These are phyloP conservation scores for Lethocerus indicus DNA, from an alignment of 1,140 invertebrate genomes.

Conservation along the genomic window DNA sequence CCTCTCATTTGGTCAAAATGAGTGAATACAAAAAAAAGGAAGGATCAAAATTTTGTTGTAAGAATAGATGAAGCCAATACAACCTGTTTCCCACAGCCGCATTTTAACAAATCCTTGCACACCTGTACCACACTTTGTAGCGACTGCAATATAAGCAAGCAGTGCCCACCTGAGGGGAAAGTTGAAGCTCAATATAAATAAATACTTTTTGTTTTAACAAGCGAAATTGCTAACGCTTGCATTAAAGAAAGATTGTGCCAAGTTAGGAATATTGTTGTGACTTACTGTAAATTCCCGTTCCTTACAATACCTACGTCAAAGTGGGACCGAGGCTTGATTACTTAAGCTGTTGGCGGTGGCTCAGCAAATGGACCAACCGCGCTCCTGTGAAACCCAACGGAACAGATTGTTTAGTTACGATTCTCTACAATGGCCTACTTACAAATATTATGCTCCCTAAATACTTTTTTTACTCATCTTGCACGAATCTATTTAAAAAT, in stretches of 20 bases:
- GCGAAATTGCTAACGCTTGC: background rate
- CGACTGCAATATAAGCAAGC: background rate
- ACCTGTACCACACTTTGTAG: no score
- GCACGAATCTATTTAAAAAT: background rate
- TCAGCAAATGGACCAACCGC: conserved; percentile 8
- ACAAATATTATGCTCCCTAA: background rate
- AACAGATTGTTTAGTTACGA: conserved; percentile 9
- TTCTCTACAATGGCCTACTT: no score
- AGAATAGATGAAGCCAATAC: no score
- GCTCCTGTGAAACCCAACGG: conserved; percentile 12
- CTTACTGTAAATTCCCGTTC: conserved; percentile 1
- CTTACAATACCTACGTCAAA: conserved; percentile 3
- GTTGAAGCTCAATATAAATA: background rate
- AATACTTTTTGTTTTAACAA: background rate
- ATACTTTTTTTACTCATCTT: background rate
- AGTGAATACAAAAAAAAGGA: no score
- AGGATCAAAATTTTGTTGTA: no score
- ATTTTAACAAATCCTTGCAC: no score
- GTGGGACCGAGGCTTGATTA: background rate
- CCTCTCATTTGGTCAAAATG: no score
- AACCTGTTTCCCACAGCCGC: no score
- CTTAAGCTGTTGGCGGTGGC: conserved; percentile 6
- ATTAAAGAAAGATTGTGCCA: background rate
- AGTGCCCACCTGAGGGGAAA: conserved; percentile 1
- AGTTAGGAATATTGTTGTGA: background rate